A percentile compares a stretch with the other conserved stretches of the same genome.
phyloP scores from a whole-genome alignment of 2,888 invertebrate genomes.

The Cryptus viduatorius region DNA sequence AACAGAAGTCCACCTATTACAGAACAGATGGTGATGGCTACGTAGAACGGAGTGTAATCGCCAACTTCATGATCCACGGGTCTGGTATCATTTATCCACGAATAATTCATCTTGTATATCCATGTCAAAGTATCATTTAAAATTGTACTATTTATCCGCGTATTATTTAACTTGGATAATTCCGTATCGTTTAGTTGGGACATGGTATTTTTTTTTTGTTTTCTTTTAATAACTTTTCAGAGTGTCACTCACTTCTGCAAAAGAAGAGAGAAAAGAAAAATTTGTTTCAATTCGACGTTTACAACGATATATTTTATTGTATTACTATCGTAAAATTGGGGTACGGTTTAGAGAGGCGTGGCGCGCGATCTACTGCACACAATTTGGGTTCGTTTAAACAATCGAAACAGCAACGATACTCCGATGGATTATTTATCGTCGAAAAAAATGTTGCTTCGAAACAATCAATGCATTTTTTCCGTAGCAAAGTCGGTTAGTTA shows the following conservation, averaged over 20 bases:
- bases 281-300: conserved; percentile 18
- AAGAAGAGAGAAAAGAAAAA: conserved; percentile 51
- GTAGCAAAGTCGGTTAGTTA: not conserved
- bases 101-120: conserved; percentile 65
- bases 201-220: conserved; percentile 60
- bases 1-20: conserved; percentile 90
- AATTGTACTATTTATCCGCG: conserved; percentile 75
- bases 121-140: too few relatives aligned
- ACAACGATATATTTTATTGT: not conserved
- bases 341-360: conserved; percentile 54
- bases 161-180: conserved; percentile 81
- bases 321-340: conserved; percentile 14
- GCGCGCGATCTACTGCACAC: conserved; percentile 61
- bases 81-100: conserved; percentile 87
- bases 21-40: conserved; percentile 92
- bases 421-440: not conserved
- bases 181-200: conserved; percentile 86
- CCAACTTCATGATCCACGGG: conserved; percentile 87
- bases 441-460: not conserved
- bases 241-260: conserved; percentile 71
- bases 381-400: not conserved
- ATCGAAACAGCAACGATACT: too few relatives aligned
- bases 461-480: not conserved
- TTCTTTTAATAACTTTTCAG: conserved; percentile 40
- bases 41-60: conserved; percentile 94